Conservation (phyloP, 2,888 invertebrate genomes). For the Ichneumoninae sp. region DNA sequence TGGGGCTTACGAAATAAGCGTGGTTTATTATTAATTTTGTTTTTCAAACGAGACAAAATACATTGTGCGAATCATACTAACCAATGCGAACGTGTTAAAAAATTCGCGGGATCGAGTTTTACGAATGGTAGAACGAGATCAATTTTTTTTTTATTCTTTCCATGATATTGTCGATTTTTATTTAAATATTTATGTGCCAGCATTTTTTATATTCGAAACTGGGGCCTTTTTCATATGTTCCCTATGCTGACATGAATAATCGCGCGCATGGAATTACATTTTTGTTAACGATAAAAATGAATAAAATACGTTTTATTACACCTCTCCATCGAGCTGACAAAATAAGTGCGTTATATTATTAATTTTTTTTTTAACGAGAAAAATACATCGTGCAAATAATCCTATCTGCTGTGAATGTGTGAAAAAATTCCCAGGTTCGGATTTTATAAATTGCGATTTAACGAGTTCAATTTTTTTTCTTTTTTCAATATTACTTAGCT, state of each 20-base stretch:
- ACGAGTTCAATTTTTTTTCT: too few species aligned
- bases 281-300: background rate
- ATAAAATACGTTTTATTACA: background rate
- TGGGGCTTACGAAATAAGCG: background rate
- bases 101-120: background rate
- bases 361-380: too few species aligned
- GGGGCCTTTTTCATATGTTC: background rate
- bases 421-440: too few species aligned
- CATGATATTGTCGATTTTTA: background rate
- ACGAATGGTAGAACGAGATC: background rate
- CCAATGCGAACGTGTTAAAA: background rate
- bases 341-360: too few species aligned
- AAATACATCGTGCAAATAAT: too few species aligned
- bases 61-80: background rate
- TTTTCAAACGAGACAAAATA: background rate
- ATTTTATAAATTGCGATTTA: too few species aligned
- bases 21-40: background rate
- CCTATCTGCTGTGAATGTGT: too few species aligned
- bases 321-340: too few species aligned
- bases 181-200: background rate
- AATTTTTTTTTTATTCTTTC: background rate
- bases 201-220: background rate
- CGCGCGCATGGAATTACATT: background rate
- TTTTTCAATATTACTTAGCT: background rate
- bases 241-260: background rate